A percentile compares a stretch with the other conserved stretches of the same genome.
These are phyloP conservation scores for Coptodon rendalli DNA, from an alignment of 2,113 vertebrate genomes.

Conservation along the genomic window DNA sequence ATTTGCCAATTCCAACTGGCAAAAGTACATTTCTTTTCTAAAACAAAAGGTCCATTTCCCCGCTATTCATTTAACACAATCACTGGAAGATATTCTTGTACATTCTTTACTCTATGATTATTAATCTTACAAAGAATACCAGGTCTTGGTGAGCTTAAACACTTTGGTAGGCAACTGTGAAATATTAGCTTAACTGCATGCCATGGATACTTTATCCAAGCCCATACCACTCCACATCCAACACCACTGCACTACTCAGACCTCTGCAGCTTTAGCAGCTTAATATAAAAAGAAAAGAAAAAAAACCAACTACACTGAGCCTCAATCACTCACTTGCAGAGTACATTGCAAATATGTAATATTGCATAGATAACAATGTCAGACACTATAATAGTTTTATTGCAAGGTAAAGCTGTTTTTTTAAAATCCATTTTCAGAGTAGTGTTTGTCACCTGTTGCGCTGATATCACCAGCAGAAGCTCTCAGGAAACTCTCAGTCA, in stretches of 20 bases:
- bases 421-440: background rate
- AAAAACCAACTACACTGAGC: constrained; percentile 39
- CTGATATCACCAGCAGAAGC: background rate
- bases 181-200: constrained; percentile 62
- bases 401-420: constrained; percentile 8
- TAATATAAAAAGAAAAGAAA: constrained; percentile 39
- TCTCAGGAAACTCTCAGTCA: background rate
- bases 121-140: constrained; percentile 56
- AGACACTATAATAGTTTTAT: constrained; percentile 18
- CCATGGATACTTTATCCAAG: constrained; percentile 49
- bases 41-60: constrained; percentile 32
- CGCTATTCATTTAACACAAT: constrained; percentile 45
- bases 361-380: constrained; percentile 38
- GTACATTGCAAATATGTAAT: constrained; percentile 8
- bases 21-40: constrained; percentile 19
- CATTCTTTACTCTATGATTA: constrained; percentile 64
- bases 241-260: constrained; percentile 64
- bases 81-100: constrained; percentile 53
- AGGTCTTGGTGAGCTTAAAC: constrained; percentile 59
- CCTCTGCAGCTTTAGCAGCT: constrained; percentile 62
- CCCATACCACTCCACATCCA: constrained; percentile 57
- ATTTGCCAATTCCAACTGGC: constrained; percentile 1
- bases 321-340: constrained; percentile 27
- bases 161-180: constrained; percentile 73
- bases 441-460: background rate